Conservation (phyloP, 2,797 vertebrate species). For the Yasuhikotakia modesta region DNA sequence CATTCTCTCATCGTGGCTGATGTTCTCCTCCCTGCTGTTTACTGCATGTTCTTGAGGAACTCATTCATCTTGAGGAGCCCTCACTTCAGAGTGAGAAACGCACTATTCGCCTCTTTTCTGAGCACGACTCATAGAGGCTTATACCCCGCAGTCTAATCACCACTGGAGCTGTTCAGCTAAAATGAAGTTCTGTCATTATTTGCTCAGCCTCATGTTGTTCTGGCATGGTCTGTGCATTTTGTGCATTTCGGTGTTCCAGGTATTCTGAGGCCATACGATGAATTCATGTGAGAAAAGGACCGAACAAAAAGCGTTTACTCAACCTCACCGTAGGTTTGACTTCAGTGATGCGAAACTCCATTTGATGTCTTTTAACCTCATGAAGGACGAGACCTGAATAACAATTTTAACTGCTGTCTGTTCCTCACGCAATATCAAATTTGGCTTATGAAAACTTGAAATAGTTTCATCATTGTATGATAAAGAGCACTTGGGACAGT, state of each 20-base stretch:
- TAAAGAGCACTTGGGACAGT: neutral
- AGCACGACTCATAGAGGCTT: neutral
- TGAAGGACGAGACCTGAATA: too few relatives aligned
- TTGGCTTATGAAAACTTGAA: too few relatives aligned
- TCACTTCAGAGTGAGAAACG: conserved; percentile 3
- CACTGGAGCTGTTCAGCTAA: neutral
- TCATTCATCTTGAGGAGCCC: neutral
- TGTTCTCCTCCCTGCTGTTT: conserved; percentile 40
- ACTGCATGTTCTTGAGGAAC: conserved; percentile 11
- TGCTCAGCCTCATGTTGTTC: neutral
- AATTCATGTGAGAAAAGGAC: too few relatives aligned
- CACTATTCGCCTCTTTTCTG: conserved; percentile 4
- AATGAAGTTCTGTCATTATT: conserved; percentile 2
- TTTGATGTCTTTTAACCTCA: too few relatives aligned
- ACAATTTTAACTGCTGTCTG: too few relatives aligned
- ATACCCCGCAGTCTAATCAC: neutral
- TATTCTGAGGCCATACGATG: neutral
- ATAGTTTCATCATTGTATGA: too few relatives aligned
- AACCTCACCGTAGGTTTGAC: too few relatives aligned
- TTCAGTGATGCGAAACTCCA: too few relatives aligned
- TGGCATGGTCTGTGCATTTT: neutral
- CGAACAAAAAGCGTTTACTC: too few relatives aligned
- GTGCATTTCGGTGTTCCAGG: neutral
- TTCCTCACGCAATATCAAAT: too few relatives aligned
- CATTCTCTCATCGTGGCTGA: conserved; percentile 21